Percentiles rank a stretch among this genome's conserved stretches.
Evolutionary conservation across 2,113 vertebrate species (phyloP).

Genomic region (Numida meleagris): DNA sequence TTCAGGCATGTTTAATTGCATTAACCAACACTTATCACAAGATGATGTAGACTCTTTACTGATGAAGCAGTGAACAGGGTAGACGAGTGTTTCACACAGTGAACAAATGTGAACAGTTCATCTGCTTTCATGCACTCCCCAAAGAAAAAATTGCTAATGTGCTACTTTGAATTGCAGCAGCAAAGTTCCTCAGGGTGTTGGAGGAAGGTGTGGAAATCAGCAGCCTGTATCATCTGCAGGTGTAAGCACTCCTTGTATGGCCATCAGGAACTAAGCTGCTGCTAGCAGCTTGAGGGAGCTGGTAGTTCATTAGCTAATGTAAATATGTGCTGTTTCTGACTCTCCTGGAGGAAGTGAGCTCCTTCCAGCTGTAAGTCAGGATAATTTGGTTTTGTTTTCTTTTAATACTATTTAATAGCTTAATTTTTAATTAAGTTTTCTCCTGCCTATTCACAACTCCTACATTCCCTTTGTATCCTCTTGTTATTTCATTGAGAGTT

Average conservation of each 20-base stretch:
- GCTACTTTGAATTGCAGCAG: not conserved
- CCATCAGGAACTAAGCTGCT: not conserved
- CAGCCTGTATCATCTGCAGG: conserved; percentile 6
- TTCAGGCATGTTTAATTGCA: not conserved
- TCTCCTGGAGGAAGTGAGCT: conserved; percentile 33
- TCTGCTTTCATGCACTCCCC: not conserved
- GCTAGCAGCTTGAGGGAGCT: not conserved
- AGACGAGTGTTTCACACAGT: not conserved
- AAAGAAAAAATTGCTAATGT: not conserved
- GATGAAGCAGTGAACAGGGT: not conserved
- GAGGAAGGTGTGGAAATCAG: not conserved
- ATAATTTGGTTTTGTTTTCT: conserved; percentile 34
- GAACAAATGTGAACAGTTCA: not conserved
- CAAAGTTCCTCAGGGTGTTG: not conserved
- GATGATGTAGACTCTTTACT: not conserved
- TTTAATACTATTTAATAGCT: conserved; percentile 35
- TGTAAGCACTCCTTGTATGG: not conserved
- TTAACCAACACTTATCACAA: not conserved
- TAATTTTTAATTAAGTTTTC: conserved; percentile 34
- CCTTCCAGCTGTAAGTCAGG: conserved; percentile 54
- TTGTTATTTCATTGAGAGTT: not conserved
- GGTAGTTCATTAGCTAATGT: not conserved
- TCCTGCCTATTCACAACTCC: not conserved
- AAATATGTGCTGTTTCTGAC: not conserved
- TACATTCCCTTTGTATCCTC: not conserved